Percentiles rank a stretch among this genome's conserved stretches.
Evolutionary conservation across 2,888 invertebrate genomes (phyloP).

Genomic region (Sepiola atlantica): DNA sequence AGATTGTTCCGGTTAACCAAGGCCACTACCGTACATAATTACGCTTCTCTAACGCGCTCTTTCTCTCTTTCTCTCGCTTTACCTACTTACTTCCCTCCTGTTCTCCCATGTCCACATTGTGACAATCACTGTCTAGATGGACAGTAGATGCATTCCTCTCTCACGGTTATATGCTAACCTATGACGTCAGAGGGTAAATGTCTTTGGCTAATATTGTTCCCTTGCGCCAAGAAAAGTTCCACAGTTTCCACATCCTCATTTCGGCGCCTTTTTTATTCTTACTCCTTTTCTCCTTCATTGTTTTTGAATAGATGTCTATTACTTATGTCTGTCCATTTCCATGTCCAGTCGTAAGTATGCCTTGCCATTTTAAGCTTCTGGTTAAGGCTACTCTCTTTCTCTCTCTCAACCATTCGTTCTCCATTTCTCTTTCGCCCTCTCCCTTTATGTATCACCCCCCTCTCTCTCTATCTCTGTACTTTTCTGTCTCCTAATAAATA

Average conservation of each 20-base stretch:
- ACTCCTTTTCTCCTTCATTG: not conserved
- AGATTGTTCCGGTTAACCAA: not conserved
- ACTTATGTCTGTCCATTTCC: not conserved
- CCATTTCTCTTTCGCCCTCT: no score
- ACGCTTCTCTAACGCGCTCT: not conserved
- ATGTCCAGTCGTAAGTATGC: not conserved
- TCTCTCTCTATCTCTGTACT: no score
- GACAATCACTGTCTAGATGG: not conserved
- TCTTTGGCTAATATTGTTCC: not conserved
- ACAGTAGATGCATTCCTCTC: not conserved
- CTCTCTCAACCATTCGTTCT: no score
- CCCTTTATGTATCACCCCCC: no score
- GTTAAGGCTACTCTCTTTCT: no score
- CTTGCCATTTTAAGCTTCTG: not conserved
- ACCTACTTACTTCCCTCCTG: no score
- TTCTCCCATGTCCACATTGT: not conserved
- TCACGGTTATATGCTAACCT: not conserved
- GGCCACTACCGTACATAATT: not conserved
- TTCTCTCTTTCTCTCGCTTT: not conserved
- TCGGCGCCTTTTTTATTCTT: not conserved
- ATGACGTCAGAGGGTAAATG: conserved; percentile 16
- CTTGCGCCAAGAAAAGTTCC: not conserved
- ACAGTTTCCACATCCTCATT: not conserved
- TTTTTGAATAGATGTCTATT: not conserved
- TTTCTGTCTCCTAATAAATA: no score